A percentile compares a stretch with the other conserved stretches of the same genome.
Conservation (phyloP, 2,888 invertebrate species). For the Ophion obscuratus region DNA sequence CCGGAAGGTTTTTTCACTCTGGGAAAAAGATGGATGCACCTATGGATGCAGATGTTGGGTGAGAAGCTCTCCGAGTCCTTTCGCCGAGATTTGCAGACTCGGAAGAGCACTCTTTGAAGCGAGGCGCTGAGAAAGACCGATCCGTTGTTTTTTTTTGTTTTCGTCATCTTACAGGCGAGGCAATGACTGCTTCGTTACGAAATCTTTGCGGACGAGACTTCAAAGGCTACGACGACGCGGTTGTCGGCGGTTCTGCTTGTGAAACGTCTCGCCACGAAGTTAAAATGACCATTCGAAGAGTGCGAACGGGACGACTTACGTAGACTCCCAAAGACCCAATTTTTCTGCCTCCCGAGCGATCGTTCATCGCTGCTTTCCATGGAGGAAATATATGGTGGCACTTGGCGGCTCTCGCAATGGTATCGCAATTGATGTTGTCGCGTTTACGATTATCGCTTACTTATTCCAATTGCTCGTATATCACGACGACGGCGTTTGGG, state of each 20-base stretch:
- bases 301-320: not conserved
- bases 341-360: conserved; percentile 26
- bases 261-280: conserved; percentile 17
- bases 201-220: conserved; percentile 51
- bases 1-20: not conserved
- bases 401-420: conserved; percentile 14
- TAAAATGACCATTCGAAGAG: conserved; percentile 60
- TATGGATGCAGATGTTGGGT: not conserved
- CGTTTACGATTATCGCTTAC: conserved; percentile 41
- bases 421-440: conserved; percentile 46
- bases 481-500: not conserved
- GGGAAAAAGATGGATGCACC: too few relatives aligned
- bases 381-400: conserved; percentile 22
- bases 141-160: not conserved
- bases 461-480: conserved; percentile 11
- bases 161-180: conserved; percentile 15
- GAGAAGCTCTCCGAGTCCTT: not conserved
- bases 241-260: conserved; percentile 30
- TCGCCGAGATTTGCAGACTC: not conserved
- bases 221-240: conserved; percentile 48
- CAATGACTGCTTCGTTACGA: conserved; percentile 62
- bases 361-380: conserved; percentile 26
- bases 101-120: conserved; percentile 46
- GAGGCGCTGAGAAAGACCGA: conserved; percentile 22
- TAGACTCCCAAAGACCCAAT: not conserved